phyloP scores from a whole-genome alignment of 2,888 invertebrate species.

The Caenorhabditis imperialis region DNA sequence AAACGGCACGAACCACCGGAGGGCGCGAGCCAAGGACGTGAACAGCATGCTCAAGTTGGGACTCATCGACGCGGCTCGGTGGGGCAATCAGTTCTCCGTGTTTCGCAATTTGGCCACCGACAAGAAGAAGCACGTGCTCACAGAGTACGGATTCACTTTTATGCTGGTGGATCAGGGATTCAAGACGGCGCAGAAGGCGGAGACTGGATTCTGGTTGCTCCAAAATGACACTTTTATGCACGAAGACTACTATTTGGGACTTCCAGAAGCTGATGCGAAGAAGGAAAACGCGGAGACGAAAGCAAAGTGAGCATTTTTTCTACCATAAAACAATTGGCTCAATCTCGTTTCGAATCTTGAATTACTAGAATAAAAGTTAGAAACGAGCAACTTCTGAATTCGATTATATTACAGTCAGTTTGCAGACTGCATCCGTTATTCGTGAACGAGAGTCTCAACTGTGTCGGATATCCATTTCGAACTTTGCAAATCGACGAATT shows the following conservation, averaged over 20 bases:
- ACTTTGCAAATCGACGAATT: constrained; percentile 47
- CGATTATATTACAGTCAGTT: too few relatives aligned
- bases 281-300: constrained; percentile 52
- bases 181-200: constrained; percentile 47
- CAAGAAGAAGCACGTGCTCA: constrained; percentile 59
- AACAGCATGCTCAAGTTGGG: constrained; percentile 64
- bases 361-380: too few relatives aligned
- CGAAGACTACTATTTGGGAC: constrained; percentile 58
- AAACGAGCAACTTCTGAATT: too few relatives aligned
- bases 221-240: constrained; percentile 65
- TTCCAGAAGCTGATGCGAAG: constrained; percentile 53
- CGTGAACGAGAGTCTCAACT: constrained; percentile 51
- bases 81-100: constrained; percentile 64
- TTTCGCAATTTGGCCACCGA: constrained; percentile 40
- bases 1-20: constrained; percentile 47
- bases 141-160: constrained; percentile 64
- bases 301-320: constrained; percentile 52
- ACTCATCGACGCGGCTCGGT: constrained; percentile 59
- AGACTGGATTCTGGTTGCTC: constrained; percentile 58
- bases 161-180: constrained; percentile 68
- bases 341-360: too few relatives aligned
- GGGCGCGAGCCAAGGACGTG: constrained; percentile 64
- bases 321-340: too few relatives aligned
- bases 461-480: constrained; percentile 59
- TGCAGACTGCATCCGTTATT: constrained; percentile 61